Conservation (phyloP, 2,888 invertebrate species). For the Drosophila pegasa region DNA sequence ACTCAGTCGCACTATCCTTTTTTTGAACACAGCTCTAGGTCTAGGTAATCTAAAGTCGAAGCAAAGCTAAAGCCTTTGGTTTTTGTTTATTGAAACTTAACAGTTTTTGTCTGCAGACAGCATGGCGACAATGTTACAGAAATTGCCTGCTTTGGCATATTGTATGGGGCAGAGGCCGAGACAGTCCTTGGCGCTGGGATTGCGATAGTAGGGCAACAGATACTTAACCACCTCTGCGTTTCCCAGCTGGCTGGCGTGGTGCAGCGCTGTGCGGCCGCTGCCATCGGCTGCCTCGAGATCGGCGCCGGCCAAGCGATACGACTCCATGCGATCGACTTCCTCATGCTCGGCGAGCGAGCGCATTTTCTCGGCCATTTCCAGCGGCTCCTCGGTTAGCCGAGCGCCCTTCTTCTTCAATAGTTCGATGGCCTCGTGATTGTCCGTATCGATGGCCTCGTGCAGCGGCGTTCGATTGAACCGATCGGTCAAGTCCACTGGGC, state of each 20-base stretch:
- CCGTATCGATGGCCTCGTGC: conserved; percentile 89
- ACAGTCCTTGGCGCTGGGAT: conserved; percentile 85
- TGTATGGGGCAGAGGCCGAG: conserved; percentile 87
- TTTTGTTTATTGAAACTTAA: not conserved
- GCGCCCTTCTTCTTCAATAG: conserved; percentile 90
- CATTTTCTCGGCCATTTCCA: conserved; percentile 88
- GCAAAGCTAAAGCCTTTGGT: not conserved
- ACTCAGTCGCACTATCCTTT: too few relatives aligned
- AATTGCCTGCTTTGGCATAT: conserved; percentile 84
- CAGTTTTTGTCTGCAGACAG: conserved; percentile 15
- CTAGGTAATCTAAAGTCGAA: too few relatives aligned
- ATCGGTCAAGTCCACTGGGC: conserved; percentile 92
- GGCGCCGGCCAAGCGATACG: conserved; percentile 88
- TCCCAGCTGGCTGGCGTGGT: conserved; percentile 88
- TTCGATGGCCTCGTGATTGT: conserved; percentile 88
- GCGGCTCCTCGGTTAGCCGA: conserved; percentile 87
- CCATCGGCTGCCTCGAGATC: conserved; percentile 88
- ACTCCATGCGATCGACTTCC: conserved; percentile 86
- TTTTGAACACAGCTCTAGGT: too few relatives aligned
- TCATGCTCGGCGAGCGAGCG: conserved; percentile 88
- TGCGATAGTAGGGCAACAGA: conserved; percentile 85
- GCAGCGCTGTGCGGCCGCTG: conserved; percentile 89
- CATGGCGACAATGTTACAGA: conserved; percentile 40
- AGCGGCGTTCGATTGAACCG: conserved; percentile 89
- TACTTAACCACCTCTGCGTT: conserved; percentile 86